Evolutionary conservation across 2,888 invertebrate genomes (phyloP).

Genomic region (Plusia festucae): DNA sequence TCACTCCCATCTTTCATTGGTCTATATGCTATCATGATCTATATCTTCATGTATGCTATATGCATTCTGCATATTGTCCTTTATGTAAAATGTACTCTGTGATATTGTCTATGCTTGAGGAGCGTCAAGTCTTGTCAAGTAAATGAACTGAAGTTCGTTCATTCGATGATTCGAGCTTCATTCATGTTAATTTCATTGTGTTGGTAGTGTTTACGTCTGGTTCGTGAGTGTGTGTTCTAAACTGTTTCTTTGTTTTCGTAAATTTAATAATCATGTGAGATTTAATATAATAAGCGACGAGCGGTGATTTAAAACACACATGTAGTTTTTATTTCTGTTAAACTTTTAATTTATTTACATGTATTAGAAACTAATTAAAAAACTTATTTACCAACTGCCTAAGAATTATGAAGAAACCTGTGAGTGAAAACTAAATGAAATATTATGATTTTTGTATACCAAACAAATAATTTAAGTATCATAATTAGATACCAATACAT

Average conservation of each 20-base stretch:
- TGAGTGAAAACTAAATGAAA: slow-evolving; percentile 22
- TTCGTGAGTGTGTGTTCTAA: background rate
- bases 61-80: too few relatives aligned
- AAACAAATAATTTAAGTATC: slow-evolving; percentile 13
- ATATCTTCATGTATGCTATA: too few relatives aligned
- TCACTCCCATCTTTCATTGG: too few relatives aligned
- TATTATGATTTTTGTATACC: slow-evolving; percentile 14
- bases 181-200: slow-evolving; percentile 15
- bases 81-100: too few relatives aligned
- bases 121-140: too few relatives aligned
- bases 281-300: background rate
- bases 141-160: background rate
- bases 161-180: slow-evolving; percentile 9
- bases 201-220: background rate
- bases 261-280: slow-evolving; percentile 31
- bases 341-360: background rate
- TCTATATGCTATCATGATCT: too few relatives aligned
- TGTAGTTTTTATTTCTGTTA: background rate
- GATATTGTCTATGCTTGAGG: too few relatives aligned
- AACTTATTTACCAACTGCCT: background rate
- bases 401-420: background rate
- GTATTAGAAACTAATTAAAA: background rate
- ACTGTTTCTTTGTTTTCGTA: slow-evolving; percentile 18
- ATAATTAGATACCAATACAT: slow-evolving; percentile 1
- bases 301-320: slow-evolving; percentile 1